Conservation (phyloP, 2,888 invertebrate species). For the Eumacrocentrus americanus region DNA sequence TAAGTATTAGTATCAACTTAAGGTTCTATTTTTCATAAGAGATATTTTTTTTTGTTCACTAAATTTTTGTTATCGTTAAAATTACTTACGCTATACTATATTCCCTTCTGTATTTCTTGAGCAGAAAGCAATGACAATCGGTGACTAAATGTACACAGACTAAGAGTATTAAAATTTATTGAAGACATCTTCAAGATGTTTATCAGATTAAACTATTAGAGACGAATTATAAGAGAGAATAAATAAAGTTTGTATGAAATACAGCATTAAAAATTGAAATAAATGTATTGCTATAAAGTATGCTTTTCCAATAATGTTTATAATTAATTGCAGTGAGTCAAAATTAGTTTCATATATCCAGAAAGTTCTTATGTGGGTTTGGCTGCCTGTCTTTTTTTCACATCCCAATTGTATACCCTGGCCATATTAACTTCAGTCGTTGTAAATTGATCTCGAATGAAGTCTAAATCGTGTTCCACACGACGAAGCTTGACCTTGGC, state of each 20-base stretch:
- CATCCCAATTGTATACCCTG: conserved; percentile 97
- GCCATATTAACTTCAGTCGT: conserved; percentile 99
- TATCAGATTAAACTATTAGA: not conserved
- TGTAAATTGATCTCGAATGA: conserved; percentile 95
- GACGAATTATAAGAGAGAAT: not conserved
- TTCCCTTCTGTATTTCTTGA: not conserved
- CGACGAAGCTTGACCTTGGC: conserved; percentile 83
- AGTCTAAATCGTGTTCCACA: conserved; percentile 92
- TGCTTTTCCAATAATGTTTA: not conserved
- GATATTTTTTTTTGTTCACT: not conserved
- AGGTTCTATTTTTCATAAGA: not conserved
- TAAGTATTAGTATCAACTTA: not conserved
- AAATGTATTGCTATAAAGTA: not conserved
- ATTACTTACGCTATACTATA: not conserved
- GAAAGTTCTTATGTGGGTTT: conserved; percentile 59
- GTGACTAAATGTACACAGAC: conserved; percentile 19
- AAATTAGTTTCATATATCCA: conserved; percentile 1
- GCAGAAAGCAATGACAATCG: not conserved
- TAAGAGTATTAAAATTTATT: conserved; percentile 19
- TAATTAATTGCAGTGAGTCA: conserved; percentile 8
- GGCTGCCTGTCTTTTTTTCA: conserved; percentile 84
- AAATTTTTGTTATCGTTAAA: not conserved
- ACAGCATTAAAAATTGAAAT: not conserved
- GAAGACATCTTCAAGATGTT: not conserved
- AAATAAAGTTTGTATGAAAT: not conserved